Evolutionary conservation across 2,797 vertebrate genomes (phyloP), one percentile per base, ranked within the genome.

Genomic region (Esox lucius): DNA sequence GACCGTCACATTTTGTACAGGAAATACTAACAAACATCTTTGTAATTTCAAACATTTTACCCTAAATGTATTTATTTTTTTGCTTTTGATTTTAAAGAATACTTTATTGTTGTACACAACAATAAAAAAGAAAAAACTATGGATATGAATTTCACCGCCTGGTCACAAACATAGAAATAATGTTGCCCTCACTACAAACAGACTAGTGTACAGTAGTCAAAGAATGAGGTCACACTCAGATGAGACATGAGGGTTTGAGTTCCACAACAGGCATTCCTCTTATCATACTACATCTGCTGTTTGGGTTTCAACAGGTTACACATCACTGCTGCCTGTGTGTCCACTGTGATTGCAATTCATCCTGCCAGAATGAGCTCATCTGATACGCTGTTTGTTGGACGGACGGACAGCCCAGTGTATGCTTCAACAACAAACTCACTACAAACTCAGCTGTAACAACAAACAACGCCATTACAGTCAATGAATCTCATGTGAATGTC

Each of bases 291-390:
- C 87, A 93, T 94, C 91, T 91, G 83, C 83, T 94, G 93, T 94
- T 94, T 94, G 93, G 93, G 93, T 94, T 94, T 93, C 91, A 90
- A 85, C 77, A 77, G 86, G 92, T 87, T 92, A 87, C 92, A 93
- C 92, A 89, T 87, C 88, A 90, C 84, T 90, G 91, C 85, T 84
- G 89, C 86, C 87, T 90, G 88, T 91, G 86, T 87, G 86, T 84
- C 76, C 82, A 82, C 86, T 85, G 87, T 94, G 92, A 94, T 93
- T 93, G 82, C 89, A 89, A 91, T 93, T 92, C 91, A 92, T 81
- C 80, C 78, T 80, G 86, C 81, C 87, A 91, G 89, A 91, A 91
- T 93, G 90, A 91, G 84, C 84, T 92, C 90, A 91, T 91, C 89
- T 90, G 86, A 89, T 61, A 61, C 56, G 22, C 19, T 24, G 56